These are phyloP conservation scores for Latrodectus geometricus DNA, from an alignment of 1,140 invertebrate species.

Conservation along the genomic window DNA sequence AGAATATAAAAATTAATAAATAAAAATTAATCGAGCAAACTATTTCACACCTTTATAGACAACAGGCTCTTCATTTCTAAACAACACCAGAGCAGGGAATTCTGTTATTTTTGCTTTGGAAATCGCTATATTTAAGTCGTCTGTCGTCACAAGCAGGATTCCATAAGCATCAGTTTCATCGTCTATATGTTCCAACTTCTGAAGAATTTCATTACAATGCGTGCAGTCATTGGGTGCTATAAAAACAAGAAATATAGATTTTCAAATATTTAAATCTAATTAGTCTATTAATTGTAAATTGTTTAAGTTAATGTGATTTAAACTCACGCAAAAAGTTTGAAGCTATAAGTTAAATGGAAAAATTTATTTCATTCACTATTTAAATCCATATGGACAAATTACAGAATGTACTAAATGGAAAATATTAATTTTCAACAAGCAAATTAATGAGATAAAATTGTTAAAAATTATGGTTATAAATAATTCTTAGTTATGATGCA, in stretches of 20 bases:
- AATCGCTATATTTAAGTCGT: constrained; percentile 75
- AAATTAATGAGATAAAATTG: too few species aligned
- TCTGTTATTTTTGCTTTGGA: constrained; percentile 83
- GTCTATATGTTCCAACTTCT: constrained; percentile 90
- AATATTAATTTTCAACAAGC: too few species aligned
- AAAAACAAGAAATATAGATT: not conserved
- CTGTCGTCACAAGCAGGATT: constrained; percentile 81
- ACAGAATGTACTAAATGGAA: too few species aligned
- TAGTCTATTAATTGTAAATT: not conserved
- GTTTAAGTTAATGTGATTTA: too few species aligned
- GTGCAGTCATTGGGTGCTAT: constrained; percentile 65
- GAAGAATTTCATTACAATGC: constrained; percentile 65
- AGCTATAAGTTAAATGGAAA: too few species aligned
- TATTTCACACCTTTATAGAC: constrained; percentile 78
- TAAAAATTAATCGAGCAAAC: too few species aligned
- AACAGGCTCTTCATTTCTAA: constrained; percentile 81
- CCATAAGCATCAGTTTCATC: constrained; percentile 93
- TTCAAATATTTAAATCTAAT: not conserved
- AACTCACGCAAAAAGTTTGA: too few species aligned
- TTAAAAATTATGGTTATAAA: too few species aligned
- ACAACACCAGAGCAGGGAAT: constrained; percentile 89
- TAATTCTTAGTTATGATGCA: too few species aligned
- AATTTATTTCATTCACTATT: too few species aligned
- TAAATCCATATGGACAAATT: too few species aligned
- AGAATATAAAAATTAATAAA: too few species aligned